Evolutionary conservation across 2,888 invertebrate species (phyloP).

Genomic region (Torymus auratus): DNA sequence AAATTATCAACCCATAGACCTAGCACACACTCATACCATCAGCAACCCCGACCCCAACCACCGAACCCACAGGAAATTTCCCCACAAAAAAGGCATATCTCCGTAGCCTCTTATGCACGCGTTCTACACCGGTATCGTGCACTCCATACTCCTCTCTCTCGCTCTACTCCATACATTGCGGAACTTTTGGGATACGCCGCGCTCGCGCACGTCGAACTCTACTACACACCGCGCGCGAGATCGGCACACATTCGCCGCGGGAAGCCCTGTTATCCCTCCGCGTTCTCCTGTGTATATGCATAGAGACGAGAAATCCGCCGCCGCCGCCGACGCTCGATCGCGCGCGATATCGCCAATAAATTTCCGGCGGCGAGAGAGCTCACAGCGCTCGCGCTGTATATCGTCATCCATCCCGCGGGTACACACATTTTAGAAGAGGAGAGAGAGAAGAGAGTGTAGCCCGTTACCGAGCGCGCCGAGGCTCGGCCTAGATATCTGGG

Average conservation of each 20-base stretch:
- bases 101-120: no score
- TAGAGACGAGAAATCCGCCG: conserved; percentile 42
- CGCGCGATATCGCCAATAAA: conserved; percentile 59
- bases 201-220: not conserved
- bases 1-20: no score
- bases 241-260: conserved; percentile 53
- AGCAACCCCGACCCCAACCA: no score
- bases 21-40: no score
- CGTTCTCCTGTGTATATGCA: not conserved
- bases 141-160: not conserved
- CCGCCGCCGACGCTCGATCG: conserved; percentile 54
- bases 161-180: not conserved
- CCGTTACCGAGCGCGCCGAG: no score
- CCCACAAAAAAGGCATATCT: no score
- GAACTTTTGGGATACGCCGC: conserved; percentile 30
- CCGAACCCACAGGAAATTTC: no score
- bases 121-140: no score
- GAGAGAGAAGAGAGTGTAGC: no score
- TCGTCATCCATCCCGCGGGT: conserved; percentile 55
- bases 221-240: conserved; percentile 19
- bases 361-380: conserved; percentile 52
- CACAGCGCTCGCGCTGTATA: conserved; percentile 54
- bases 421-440: not conserved
- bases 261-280: conserved; percentile 56
- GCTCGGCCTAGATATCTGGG: not conserved